A percentile compares a stretch with the other conserved stretches of the same genome.
Conservation (phyloP, 1,140 invertebrate species). For the Drosophila guanche region DNA sequence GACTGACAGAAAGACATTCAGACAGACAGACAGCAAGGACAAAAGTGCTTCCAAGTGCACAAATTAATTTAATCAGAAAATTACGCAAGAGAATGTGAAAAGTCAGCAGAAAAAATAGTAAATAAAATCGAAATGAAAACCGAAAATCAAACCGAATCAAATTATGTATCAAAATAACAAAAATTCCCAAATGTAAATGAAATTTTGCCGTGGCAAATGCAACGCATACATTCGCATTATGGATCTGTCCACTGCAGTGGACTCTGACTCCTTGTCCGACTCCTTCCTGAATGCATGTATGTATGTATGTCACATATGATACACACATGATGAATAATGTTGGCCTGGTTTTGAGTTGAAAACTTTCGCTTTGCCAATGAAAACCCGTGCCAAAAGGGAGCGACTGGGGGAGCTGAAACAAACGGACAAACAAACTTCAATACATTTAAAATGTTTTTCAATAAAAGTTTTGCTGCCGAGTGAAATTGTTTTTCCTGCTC, state of each 20-base stretch:
- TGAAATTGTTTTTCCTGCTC: conserved; percentile 65
- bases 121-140: conserved; percentile 31
- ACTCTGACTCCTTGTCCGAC: conserved; percentile 12
- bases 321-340: conserved; percentile 39
- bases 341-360: conserved; percentile 23
- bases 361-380: conserved; percentile 23
- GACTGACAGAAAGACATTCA: background rate
- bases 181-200: conserved; percentile 36
- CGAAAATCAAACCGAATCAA: conserved; percentile 54
- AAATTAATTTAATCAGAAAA: conserved; percentile 70
- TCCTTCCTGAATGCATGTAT: background rate
- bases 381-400: conserved; percentile 21
- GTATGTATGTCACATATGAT: conserved; percentile 35
- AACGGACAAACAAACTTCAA: conserved; percentile 48
- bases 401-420: conserved; percentile 18
- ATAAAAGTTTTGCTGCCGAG: conserved; percentile 71
- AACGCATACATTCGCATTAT: background rate
- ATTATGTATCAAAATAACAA: conserved; percentile 33
- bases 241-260: conserved; percentile 16
- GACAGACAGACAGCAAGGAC: conserved; percentile 4
- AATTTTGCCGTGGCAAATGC: conserved; percentile 20
- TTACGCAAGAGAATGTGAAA: conserved; percentile 24
- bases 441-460: conserved; percentile 80
- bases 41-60: conserved; percentile 47
- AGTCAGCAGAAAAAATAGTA: conserved; percentile 49